Percentiles rank a stretch among this genome's conserved stretches.
phyloP scores from a whole-genome alignment of 1,140 invertebrate genomes.

The Glossosoma conforme region DNA sequence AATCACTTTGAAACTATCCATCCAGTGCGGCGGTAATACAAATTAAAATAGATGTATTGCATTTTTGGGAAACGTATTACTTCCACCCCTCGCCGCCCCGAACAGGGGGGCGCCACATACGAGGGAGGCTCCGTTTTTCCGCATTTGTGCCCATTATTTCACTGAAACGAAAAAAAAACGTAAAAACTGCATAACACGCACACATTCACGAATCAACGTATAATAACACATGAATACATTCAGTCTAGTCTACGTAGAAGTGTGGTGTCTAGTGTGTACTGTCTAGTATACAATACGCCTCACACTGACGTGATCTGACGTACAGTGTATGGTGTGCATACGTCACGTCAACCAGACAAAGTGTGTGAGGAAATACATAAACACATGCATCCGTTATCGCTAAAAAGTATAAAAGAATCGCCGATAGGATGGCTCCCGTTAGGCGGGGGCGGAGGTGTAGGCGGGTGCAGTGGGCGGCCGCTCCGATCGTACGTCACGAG shows the following conservation, averaged over 20 bases:
- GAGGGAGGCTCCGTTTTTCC: constrained; percentile 23
- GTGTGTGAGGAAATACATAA: constrained; percentile 10
- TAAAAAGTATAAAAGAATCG: constrained; percentile 31
- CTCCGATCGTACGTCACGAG: too few relatives aligned
- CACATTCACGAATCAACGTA: constrained; percentile 8
- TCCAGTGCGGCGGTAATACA: too few relatives aligned
- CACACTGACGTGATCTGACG: too few relatives aligned
- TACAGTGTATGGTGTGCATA: too few relatives aligned
- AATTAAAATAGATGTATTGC: too few relatives aligned
- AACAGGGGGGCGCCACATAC: constrained; percentile 1
- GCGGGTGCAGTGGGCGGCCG: constrained; percentile 1
- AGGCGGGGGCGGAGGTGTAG: constrained; percentile 3
- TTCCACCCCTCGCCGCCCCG: neutral
- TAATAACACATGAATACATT: neutral
- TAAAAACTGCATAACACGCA: constrained; percentile 19
- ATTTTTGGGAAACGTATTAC: neutral
- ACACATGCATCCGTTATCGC: constrained; percentile 24
- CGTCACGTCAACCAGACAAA: too few relatives aligned
- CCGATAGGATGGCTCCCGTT: constrained; percentile 21
- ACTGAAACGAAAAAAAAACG: constrained; percentile 26
- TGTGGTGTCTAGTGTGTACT: neutral
- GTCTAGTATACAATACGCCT: too few relatives aligned
- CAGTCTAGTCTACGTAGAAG: too few relatives aligned
- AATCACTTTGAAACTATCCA: too few relatives aligned
- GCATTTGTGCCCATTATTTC: constrained; percentile 33